Conservation (phyloP, 1,140 invertebrate genomes). For the Druon quercuslanigerum region DNA sequence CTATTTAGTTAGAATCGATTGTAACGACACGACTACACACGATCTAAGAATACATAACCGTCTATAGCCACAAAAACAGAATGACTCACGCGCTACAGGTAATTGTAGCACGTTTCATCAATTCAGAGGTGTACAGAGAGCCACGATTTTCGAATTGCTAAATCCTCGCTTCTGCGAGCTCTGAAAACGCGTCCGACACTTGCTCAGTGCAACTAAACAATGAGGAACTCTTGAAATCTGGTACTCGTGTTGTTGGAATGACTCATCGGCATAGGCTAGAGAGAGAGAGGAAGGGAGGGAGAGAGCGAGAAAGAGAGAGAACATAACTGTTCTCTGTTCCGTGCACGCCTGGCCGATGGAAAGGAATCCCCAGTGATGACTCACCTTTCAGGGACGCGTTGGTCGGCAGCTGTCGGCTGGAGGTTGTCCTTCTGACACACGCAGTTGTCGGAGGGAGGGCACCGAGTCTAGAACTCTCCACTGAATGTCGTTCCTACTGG, state of each 20-base stretch:
- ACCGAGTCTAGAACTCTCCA: conserved; percentile 16
- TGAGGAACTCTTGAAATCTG: conserved; percentile 19
- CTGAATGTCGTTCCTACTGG: conserved; percentile 31
- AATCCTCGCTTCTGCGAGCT: not conserved
- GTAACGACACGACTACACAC: conserved; percentile 2
- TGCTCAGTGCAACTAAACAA: conserved; percentile 9
- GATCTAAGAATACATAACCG: conserved; percentile 18
- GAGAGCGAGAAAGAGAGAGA: not conserved
- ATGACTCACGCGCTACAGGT: conserved; percentile 28
- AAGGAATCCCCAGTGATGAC: conserved; percentile 32
- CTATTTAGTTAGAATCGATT: conserved; percentile 22
- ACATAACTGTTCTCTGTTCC: conserved; percentile 20
- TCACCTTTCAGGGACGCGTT: conserved; percentile 30
- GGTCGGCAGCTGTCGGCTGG: conserved; percentile 22
- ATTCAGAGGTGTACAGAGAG: not conserved
- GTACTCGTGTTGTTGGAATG: conserved; percentile 19
- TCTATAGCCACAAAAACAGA: conserved; percentile 8
- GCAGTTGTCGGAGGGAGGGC: conserved; percentile 39
- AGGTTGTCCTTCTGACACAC: conserved; percentile 33
- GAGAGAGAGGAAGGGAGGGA: not conserved
- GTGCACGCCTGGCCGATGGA: conserved; percentile 25
- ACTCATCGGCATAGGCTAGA: conserved; percentile 21
- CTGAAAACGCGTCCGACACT: conserved; percentile 23
- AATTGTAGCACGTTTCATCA: not conserved
- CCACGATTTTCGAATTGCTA: not conserved